These are phyloP conservation scores for Mirounga angustirostris DNA, from an alignment of 2,113 vertebrate species.

Conservation along the genomic window DNA sequence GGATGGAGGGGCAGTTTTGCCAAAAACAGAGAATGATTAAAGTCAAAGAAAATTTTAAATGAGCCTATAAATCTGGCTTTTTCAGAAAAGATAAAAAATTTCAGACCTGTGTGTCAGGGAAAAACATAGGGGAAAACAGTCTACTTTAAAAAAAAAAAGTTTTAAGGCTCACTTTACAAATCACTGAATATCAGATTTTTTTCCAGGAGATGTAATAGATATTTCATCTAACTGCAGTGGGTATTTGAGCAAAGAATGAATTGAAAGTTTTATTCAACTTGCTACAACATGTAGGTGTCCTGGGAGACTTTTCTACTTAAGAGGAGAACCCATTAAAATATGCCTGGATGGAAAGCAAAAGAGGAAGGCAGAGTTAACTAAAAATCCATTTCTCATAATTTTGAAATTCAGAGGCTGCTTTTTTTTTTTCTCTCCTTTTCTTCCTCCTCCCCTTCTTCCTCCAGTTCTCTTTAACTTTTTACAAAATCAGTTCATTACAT, in stretches of 20 bases:
- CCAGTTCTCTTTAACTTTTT: not conserved
- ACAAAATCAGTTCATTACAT: not conserved
- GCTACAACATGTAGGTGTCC: not conserved
- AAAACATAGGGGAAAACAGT: not conserved
- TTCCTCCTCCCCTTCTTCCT: not conserved
- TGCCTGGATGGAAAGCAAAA: not conserved
- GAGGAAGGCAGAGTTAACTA: not conserved
- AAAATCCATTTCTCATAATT: not conserved
- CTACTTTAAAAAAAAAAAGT: not conserved
- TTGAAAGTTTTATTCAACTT: constrained; percentile 28
- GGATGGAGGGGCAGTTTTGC: not conserved
- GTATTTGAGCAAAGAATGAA: not conserved
- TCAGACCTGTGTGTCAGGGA: not conserved
- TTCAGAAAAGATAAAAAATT: not conserved
- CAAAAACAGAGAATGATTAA: not conserved
- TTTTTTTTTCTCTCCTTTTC: not conserved
- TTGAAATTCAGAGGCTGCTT: not conserved
- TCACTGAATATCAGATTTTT: not conserved
- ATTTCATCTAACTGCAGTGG: not conserved
- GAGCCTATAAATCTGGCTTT: not conserved
- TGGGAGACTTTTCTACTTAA: not conserved
- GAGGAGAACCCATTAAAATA: constrained; percentile 18
- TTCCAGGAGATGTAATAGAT: not conserved
- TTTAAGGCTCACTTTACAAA: not conserved
- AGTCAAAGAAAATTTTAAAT: not conserved